Evolutionary conservation across 2,113 vertebrate genomes (phyloP).

Genomic region (Ellobius talpinus): DNA sequence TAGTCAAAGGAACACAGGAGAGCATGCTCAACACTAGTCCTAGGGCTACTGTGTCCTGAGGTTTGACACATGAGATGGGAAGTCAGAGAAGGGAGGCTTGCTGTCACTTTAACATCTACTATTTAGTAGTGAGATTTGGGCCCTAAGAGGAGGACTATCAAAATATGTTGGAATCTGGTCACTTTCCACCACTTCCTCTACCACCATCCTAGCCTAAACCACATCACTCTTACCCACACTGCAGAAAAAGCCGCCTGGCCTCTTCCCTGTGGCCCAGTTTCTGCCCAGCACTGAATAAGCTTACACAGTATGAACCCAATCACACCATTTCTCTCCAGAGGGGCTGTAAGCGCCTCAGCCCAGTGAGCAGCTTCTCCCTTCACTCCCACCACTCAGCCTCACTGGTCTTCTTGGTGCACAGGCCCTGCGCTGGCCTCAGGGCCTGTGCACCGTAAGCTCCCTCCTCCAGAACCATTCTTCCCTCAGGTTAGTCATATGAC

Average conservation of each 20-base stretch:
- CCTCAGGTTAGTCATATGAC: background rate
- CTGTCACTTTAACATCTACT: background rate
- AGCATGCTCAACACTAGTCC: background rate
- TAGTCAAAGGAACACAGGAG: background rate
- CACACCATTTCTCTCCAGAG: background rate
- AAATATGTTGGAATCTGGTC: background rate
- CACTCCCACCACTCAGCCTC: background rate
- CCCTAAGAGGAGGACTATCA: background rate
- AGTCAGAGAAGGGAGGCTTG: background rate
- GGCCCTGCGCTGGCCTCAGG: background rate
- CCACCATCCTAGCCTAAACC: background rate
- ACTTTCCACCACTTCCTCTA: constrained; percentile 27
- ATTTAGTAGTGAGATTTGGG: background rate
- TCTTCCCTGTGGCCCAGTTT: background rate
- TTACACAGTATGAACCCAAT: background rate
- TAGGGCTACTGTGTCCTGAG: background rate
- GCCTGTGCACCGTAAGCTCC: background rate
- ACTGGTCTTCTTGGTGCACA: background rate
- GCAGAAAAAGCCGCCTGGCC: background rate
- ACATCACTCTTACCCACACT: background rate
- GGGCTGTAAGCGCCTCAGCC: background rate
- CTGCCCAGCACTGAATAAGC: background rate
- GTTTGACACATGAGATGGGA: background rate
- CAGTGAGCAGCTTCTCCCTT: background rate
- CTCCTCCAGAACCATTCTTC: background rate